Evolutionary conservation across 2,888 invertebrate species (phyloP), one percentile per base, ranked within the genome.

Genomic region (Dichetophora obliterata): DNA sequence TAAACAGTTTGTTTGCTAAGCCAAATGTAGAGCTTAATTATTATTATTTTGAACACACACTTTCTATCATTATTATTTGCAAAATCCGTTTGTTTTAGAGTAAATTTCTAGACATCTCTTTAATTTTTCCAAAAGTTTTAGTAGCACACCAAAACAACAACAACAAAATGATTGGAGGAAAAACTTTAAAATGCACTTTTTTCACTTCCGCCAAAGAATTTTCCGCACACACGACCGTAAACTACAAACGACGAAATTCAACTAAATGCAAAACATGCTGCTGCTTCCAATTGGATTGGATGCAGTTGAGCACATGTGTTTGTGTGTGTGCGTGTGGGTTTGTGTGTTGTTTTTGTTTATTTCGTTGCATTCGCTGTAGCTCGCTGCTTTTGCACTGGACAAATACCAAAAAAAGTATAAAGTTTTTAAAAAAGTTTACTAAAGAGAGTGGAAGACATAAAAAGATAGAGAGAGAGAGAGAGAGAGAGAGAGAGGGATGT

Each of bases 211-310:
- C 27, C 37, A 57, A 48, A 43, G 22, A 48, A 59, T 37, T 57
- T 31, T 34, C 61, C 54, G 65, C 61, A 70, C 70, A 70, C 70
- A 16, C 76, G 37, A 57, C 73, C 73, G 72, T 19, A 14, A 50
- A 24, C 19, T 59, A 66, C 73, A 63, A 76, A 14, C 65, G 72
- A 76, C 73, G 43, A 73, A 73, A 73, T 72, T 57, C 72, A 76
- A 76, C 76, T 76, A 73, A 76, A 76, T 54, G 43, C 43, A n/a
- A 65, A 65, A 16, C 16, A 43, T 50, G 54, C 34, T 24, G 54
- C 34, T 24, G 68, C 43, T 75, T 75, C 61, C 69, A 69, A 61
- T 69, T 75, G 75, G 75, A 69, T 43, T 68, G 68, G 24, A 59
- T 75, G 74, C 52, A 50, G 16, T 59, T 61, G 72, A 24, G 59